Evolutionary conservation across 1,140 invertebrate species (phyloP), one percentile per base, ranked within the genome.

Genomic region (Lordiphosa stackelbergi): DNA sequence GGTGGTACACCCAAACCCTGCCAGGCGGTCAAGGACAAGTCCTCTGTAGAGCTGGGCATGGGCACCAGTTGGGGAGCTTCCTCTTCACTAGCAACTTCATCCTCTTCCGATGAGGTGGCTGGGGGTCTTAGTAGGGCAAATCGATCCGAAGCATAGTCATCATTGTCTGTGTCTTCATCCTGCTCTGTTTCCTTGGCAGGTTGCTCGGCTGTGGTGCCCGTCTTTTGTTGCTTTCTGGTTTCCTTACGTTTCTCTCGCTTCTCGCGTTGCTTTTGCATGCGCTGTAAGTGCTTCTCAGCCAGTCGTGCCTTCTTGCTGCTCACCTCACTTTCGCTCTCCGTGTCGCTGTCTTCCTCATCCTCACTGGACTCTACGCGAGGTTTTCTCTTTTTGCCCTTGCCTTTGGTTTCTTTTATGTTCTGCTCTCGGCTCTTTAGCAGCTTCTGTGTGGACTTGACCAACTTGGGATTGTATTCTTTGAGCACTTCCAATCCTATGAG

Each of bases 1-100:
- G 91, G 86, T 0, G 94, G 93, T 10, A 93, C 88, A 88, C 93
- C 87, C 91, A 91, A 84, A 86, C 89, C 88, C 38, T 90, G 90
- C 96, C 96, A 98, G 0, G 90, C 73, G 6, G 63, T 59, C n/a
- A 87, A 59, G 19, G 63, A 61, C 10, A 87, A 61, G 13, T 87
- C 74, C 10, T 72, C 56, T 7, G 9, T 42, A 5, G 48, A 28
- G 0, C 13, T 36, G 8, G 49, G 9, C 0, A 35, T 28, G 3
- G 72, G 11, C 13, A 72, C 64, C 3, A 73, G 46, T 12, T 69
- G 19, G 4, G 73, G 55, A 0, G 36, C 71, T 36, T 75, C 34
- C 5, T 74, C 58, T 3, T 60, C 61, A 28, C 55, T 35, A 24
- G 42, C 37, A n/a, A 43, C 58, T 7, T 24, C 41, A 5, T 69